phyloP scores from a whole-genome alignment of 1,140 invertebrate species.

The Ladona fulva region DNA sequence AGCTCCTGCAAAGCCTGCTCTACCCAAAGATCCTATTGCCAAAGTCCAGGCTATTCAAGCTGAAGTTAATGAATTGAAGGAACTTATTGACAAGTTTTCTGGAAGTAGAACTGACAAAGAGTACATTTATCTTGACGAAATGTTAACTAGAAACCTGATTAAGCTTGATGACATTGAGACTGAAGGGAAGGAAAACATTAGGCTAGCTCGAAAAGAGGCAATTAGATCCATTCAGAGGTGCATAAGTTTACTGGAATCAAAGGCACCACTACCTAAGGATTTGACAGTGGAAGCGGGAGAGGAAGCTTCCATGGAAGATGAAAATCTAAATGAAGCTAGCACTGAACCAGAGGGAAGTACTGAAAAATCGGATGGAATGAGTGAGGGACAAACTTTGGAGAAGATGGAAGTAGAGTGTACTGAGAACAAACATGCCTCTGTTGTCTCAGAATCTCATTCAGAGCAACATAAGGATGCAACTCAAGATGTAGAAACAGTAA shows the following conservation, averaged over 20 bases:
- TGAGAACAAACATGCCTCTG: too few relatives aligned
- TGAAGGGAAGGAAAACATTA: slow-evolving; percentile 79
- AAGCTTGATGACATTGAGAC: slow-evolving; percentile 88
- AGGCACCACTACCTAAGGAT: slow-evolving; percentile 34
- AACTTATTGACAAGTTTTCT: slow-evolving; percentile 64
- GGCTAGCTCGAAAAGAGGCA: slow-evolving; percentile 73
- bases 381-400: too few relatives aligned
- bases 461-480: too few relatives aligned
- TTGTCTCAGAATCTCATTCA: too few relatives aligned
- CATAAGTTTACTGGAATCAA: slow-evolving; percentile 70
- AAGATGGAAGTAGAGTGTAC: too few relatives aligned
- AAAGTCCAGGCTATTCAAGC: slow-evolving; percentile 69
- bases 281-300: not conserved
- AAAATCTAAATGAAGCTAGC: not conserved
- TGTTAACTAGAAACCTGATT: slow-evolving; percentile 84
- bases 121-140: slow-evolving; percentile 85
- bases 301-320: not conserved
- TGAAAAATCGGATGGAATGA: too few relatives aligned
- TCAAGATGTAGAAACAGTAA: too few relatives aligned
- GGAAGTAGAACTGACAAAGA: slow-evolving; percentile 72
- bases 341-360: too few relatives aligned
- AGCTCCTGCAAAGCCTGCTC: slow-evolving; percentile 30
- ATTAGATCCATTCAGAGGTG: slow-evolving; percentile 80
- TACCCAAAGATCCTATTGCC: slow-evolving; percentile 58
- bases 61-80: slow-evolving; percentile 67